Evolutionary conservation across 2,888 invertebrate genomes (phyloP).

Genomic region (Melieria crassipennis): DNA sequence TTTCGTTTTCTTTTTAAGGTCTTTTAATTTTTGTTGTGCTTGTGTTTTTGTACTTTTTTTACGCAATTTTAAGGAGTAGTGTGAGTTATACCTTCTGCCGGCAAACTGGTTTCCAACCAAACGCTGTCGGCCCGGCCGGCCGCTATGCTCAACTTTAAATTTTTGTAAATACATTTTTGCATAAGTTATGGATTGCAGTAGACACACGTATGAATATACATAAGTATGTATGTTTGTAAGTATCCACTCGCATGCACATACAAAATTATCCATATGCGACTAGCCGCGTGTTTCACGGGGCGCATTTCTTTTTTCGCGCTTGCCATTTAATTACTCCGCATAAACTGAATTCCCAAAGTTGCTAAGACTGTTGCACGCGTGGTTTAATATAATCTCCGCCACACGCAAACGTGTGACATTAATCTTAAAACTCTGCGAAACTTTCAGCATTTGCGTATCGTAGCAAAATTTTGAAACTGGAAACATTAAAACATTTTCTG

Average conservation of each 20-base stretch:
- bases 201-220: background rate
- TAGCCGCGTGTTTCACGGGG: too few species aligned
- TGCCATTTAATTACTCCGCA: too few species aligned
- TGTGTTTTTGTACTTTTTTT: slow-evolving; percentile 14
- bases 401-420: too few species aligned
- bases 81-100: background rate
- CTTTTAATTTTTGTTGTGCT: slow-evolving; percentile 1
- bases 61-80: slow-evolving; percentile 23
- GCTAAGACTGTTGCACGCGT: too few species aligned
- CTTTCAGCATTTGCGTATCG: too few species aligned
- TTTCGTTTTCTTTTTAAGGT: slow-evolving; percentile 10
- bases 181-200: slow-evolving; percentile 14
- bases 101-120: background rate
- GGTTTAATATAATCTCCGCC: too few species aligned
- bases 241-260: background rate
- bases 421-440: too few species aligned
- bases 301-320: too few species aligned
- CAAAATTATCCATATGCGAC: background rate
- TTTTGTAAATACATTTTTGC: slow-evolving; percentile 10
- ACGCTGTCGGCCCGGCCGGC: background rate
- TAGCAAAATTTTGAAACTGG: too few species aligned
- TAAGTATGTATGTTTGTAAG: slow-evolving; percentile 1
- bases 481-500: too few species aligned
- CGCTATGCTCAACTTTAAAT: background rate
- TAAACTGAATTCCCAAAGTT: too few species aligned